A percentile compares a stretch with the other conserved stretches of the same genome.
Evolutionary conservation across 2,888 invertebrate genomes (phyloP).

Genomic region (Teinopalpus imperialis): DNA sequence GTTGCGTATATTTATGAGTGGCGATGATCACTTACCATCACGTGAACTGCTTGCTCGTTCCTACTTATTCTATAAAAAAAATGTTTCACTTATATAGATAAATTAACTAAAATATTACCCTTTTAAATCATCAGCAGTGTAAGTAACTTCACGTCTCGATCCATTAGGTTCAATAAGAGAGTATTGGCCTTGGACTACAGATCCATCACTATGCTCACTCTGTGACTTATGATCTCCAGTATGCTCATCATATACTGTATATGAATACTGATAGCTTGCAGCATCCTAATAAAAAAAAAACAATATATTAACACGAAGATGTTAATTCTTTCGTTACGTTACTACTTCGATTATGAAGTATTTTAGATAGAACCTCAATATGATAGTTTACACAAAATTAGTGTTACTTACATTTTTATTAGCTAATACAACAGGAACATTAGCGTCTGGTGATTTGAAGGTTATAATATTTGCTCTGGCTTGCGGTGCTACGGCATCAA

Average conservation of each 20-base stretch:
- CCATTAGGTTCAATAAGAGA: conserved; percentile 80
- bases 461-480: conserved; percentile 48
- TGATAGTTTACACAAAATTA: too few relatives aligned
- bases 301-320: conserved; percentile 9
- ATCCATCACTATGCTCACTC: conserved; percentile 77
- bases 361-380: conserved; percentile 1
- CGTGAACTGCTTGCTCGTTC: too few relatives aligned
- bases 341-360: not conserved
- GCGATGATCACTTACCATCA: too few relatives aligned
- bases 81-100: too few relatives aligned
- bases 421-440: conserved; percentile 49
- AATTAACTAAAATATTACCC: too few relatives aligned
- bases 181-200: conserved; percentile 77
- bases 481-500: conserved; percentile 42
- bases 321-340: not conserved
- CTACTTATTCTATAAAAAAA: too few relatives aligned
- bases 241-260: conserved; percentile 76
- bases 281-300: conserved; percentile 41
- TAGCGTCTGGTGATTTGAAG: conserved; percentile 48
- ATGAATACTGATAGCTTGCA: conserved; percentile 68
- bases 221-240: conserved; percentile 80
- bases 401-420: conserved; percentile 50
- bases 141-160: conserved; percentile 74
- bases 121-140: conserved; percentile 75
- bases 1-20: too few relatives aligned